Evolutionary conservation across 2,888 invertebrate genomes (phyloP).

Genomic region (Altica lythri): DNA sequence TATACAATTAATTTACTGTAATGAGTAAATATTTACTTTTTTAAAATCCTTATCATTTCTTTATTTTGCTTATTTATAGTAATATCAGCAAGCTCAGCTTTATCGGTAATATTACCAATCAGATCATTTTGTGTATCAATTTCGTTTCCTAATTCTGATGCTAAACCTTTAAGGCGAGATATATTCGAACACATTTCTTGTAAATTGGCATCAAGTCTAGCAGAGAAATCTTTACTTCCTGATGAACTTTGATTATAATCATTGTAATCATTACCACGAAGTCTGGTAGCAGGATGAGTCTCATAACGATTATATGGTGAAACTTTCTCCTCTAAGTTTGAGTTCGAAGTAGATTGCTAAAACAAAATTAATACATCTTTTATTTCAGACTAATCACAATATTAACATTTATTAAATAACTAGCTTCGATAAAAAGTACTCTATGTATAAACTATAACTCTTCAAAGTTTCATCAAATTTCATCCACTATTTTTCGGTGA

Average conservation of each 20-base stretch:
- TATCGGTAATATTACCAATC: conserved; percentile 81
- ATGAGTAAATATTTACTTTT: conserved; percentile 61
- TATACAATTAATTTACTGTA: neutral
- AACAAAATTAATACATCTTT: too few relatives aligned
- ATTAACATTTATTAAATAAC: too few relatives aligned
- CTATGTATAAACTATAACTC: too few relatives aligned
- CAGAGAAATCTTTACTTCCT: conserved; percentile 66
- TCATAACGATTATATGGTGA: conserved; percentile 61
- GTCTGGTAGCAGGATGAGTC: conserved; percentile 68
- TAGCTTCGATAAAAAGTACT: too few relatives aligned
- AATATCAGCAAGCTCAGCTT: conserved; percentile 82
- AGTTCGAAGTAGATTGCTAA: conserved; percentile 50
- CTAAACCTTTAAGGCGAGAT: conserved; percentile 81
- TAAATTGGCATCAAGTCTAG: conserved; percentile 75
- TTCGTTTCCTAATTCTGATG: conserved; percentile 82
- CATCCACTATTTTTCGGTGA: too few relatives aligned
- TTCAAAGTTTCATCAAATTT: too few relatives aligned
- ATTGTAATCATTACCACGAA: conserved; percentile 63
- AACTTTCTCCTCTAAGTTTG: conserved; percentile 54
- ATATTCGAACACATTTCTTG: conserved; percentile 88
- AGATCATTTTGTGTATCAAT: conserved; percentile 89
- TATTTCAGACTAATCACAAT: too few relatives aligned
- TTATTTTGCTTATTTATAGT: conserved; percentile 85
- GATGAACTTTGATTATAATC: conserved; percentile 37
- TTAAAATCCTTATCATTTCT: conserved; percentile 81